phyloP scores from a whole-genome alignment of 2,113 vertebrate species.

The Anolis carolinensis region DNA sequence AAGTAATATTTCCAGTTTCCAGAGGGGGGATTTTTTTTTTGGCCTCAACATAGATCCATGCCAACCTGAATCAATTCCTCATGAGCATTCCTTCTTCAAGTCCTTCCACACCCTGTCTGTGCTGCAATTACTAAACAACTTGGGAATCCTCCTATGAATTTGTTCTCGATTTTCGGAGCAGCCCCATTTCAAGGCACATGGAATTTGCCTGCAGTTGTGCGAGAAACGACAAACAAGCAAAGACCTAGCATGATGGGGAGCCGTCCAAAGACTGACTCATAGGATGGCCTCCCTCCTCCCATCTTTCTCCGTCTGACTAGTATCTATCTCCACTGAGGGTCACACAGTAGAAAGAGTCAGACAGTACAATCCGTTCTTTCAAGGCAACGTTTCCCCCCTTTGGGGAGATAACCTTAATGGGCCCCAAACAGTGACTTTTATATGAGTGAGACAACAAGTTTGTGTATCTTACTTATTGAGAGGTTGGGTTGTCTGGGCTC shows the following conservation, averaged over 20 bases:
- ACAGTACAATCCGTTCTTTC: conserved; percentile 6
- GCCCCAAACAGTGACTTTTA: not conserved
- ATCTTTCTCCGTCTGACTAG: not conserved
- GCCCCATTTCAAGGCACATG: not conserved
- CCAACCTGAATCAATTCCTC: not conserved
- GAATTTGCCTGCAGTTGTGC: conserved; percentile 17
- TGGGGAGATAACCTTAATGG: not conserved
- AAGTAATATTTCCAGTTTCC: no score
- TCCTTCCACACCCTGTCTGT: not conserved
- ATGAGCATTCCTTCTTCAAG: no score
- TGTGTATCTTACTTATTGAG: not conserved
- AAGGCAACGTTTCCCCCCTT: not conserved
- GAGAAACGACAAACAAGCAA: conserved; percentile 10
- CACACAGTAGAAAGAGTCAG: not conserved
- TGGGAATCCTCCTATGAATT: conserved; percentile 13
- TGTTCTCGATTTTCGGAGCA: not conserved
- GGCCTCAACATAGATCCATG: not conserved
- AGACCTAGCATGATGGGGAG: not conserved
- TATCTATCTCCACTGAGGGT: not conserved
- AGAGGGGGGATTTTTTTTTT: no score
- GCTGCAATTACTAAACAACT: conserved; percentile 1
- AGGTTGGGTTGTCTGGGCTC: not conserved
- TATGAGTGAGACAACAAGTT: not conserved
- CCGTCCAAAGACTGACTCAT: conserved; percentile 25
- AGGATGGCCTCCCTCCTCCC: not conserved